These are phyloP conservation scores for Diprion similis DNA, from an alignment of 1,140 invertebrate genomes.

Conservation along the genomic window DNA sequence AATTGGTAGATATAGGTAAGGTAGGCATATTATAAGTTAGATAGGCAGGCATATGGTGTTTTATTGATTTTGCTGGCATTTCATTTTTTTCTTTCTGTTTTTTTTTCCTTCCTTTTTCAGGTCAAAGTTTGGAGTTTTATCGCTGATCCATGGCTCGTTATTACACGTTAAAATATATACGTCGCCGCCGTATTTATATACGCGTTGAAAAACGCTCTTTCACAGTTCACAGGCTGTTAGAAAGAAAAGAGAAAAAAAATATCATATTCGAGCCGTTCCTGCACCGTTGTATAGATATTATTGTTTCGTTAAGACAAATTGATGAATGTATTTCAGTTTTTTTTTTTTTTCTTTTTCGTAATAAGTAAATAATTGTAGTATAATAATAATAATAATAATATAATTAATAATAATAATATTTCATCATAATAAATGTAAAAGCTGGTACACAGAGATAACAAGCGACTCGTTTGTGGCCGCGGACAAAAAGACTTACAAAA, in stretches of 20 bases:
- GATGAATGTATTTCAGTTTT: background rate
- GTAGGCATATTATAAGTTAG: background rate
- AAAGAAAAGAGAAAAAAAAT: too few species aligned
- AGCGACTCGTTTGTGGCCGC: constrained; percentile 45
- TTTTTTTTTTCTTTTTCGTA: background rate
- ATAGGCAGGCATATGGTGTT: background rate
- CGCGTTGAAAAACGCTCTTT: too few species aligned
- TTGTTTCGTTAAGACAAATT: background rate
- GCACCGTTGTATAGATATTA: too few species aligned
- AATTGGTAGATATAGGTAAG: background rate
- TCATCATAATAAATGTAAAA: constrained; percentile 56
- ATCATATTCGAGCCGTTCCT: too few species aligned
- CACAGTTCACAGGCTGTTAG: too few species aligned
- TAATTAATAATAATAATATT: constrained; percentile 32
- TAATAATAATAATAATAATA: background rate
- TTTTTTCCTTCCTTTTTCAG: background rate
- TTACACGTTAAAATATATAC: too few species aligned
- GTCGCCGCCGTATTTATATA: too few species aligned
- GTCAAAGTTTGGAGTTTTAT: background rate
- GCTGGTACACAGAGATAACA: constrained; percentile 56
- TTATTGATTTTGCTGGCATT: background rate
- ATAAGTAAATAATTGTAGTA: background rate
- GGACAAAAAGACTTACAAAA: constrained; percentile 59
- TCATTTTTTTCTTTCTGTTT: constrained; percentile 6
- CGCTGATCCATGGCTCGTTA: too few species aligned